Percentiles rank a stretch among this genome's conserved stretches.
Conservation (phyloP, 2,113 vertebrate species). For the Hemiprocne comata region DNA sequence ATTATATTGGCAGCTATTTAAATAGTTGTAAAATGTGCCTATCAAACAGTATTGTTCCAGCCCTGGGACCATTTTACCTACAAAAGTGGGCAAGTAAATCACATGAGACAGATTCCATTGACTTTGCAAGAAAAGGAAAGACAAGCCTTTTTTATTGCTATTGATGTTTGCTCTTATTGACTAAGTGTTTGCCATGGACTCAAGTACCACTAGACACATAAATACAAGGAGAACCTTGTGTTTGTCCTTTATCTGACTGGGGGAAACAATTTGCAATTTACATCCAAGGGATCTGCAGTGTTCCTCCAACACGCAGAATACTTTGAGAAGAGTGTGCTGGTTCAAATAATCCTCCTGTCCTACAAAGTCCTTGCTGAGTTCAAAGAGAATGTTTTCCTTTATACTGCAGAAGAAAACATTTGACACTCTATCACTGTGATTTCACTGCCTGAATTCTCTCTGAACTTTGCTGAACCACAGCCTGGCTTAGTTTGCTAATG, state of each 20-base stretch:
- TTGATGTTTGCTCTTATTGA: conserved; percentile 71
- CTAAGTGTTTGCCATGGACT: conserved; percentile 60
- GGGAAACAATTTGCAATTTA: conserved; percentile 58
- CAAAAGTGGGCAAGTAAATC: conserved; percentile 60
- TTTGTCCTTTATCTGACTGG: conserved; percentile 58
- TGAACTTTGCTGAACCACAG: conserved; percentile 32
- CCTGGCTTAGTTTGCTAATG: conserved; percentile 15
- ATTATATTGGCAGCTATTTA: conserved; percentile 49
- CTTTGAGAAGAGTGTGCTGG: conserved; percentile 5
- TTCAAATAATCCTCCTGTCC: conserved; percentile 47
- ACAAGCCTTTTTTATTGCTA: conserved; percentile 71
- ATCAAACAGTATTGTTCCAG: conserved; percentile 47
- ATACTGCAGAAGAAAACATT: conserved; percentile 40
- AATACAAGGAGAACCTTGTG: conserved; percentile 65
- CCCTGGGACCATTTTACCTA: conserved; percentile 44
- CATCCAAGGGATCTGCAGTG: conserved; percentile 30
- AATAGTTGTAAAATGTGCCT: conserved; percentile 50
- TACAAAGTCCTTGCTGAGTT: conserved; percentile 59
- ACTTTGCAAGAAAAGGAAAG: conserved; percentile 57
- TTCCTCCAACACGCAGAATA: not conserved
- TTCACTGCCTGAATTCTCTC: conserved; percentile 37
- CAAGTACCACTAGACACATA: conserved; percentile 55
- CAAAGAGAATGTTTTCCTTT: conserved; percentile 55
- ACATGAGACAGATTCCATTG: conserved; percentile 63
- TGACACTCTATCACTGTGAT: conserved; percentile 19